Base-by-base conservation (phyloP, 2,797 vertebrate genomes). In the Falco berigora region DNA sequence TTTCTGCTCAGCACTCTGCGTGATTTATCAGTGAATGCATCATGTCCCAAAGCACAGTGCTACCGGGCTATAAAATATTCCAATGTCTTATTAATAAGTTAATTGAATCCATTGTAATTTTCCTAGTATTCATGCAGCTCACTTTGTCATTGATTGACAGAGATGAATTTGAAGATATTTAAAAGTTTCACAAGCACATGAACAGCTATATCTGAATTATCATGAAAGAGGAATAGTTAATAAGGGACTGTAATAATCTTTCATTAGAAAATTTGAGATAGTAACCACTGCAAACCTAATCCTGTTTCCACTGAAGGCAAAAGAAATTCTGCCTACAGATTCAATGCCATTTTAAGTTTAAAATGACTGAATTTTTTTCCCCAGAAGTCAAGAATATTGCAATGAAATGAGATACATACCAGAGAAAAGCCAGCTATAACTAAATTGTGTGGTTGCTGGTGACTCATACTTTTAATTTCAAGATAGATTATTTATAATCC, bases 81-180 rank as follows among this genome's bases (percentile, higher is more conserved):
- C 88, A 87, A 64, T 89, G 47, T 83, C 93, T 96, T 96, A 96
- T 97, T 97, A 97, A 97, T 95, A 96, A 96, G 78, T 95, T 97
- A 97, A 97, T 96, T 96, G 88, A 95, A 96, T 96, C 61, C 78
- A 95, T 80, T 96, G 81, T 93, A 88, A 94, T 96, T 95, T 96
- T 89, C 62, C 81, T 52, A 46, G 77, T 87, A 83, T 95, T 96
- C 78, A 59, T 88, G 78, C 72, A 86, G 42, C 68, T 93, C 81
- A 94, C 72, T 94, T 76, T 96, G 94, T 92, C 96, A 96, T 93
- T 97, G 95, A 97, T 95, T 97, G 96, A 96, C 90, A 94, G 83
- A 96, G 91, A 97, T 89, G 84, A 90, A 96, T 97, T 88, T 95
- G 72, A 92, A 97, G 95, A 96, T 96, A 97, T 87, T 96, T 94